Evolutionary conservation across 2,888 invertebrate species (phyloP), one percentile per base, ranked within the genome.

Genomic region (Acrobasis consociella): DNA sequence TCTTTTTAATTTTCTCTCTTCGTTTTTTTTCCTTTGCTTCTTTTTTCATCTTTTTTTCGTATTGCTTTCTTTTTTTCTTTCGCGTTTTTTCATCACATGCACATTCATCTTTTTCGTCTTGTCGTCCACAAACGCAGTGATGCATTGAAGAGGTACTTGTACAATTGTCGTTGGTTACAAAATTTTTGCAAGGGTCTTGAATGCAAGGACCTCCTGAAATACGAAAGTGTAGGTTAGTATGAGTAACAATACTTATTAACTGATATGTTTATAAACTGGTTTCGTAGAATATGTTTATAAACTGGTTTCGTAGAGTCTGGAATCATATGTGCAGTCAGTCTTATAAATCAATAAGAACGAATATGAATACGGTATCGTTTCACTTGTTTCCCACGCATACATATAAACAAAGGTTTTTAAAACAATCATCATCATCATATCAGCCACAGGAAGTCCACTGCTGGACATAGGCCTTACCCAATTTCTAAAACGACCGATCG

Each of bases 1-100:
- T 73, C 42, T 67, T 68, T 49, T 11, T 51, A 46, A 59, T 62
- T 68, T 74, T 60, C 67, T 71, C 50, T 65, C 69, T 49, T 63
- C 69, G n/a, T 64, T 68, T 64, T 65, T 71, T 51, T 56, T 65
- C 49, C 49, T 60, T 11, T 22, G 13, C 42, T 42, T 42, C 42
- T 42, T 42, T 56, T 56, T 42, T 56, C 42, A 17, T 9, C 31
- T 58, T 62, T 16, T 58, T 46, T 22, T 46, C 46, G 11, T 11
- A 17, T 22, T 7, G 17, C 11, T 13, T 56, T 13, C 42, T 42
- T 56, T 9, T 65, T n/a, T 39, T 50, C 9, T 55, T 60, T 9
- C 58, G 49, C 22, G 39, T 58, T 13, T 65, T 65, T 38, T 65
- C 62, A 15, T 65, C 65, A 17, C 65, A 65, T 5, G n/a, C 3